phyloP scores from a whole-genome alignment of 2,888 invertebrate genomes.

The Meteorus colon region DNA sequence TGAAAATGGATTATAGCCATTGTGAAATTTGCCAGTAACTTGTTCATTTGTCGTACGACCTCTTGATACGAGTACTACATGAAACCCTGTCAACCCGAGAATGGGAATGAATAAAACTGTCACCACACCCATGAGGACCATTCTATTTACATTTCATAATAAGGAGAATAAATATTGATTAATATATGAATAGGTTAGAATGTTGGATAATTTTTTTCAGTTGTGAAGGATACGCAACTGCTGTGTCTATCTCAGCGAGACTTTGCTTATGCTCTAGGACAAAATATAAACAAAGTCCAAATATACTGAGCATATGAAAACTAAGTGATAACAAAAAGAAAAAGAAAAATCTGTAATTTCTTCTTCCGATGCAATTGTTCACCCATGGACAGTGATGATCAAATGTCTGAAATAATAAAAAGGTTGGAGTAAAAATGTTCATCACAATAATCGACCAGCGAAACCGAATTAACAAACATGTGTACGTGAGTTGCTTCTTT shows the following conservation, averaged over 20 bases:
- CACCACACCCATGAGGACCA: slow-evolving; percentile 93
- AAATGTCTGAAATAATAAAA: slow-evolving; percentile 86
- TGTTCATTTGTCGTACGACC: slow-evolving; percentile 99
- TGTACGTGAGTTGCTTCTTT: too few relatives aligned
- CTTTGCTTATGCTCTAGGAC: slow-evolving; percentile 89
- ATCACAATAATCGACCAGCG: slow-evolving; percentile 2
- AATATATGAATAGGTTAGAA: too few relatives aligned
- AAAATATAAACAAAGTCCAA: slow-evolving; percentile 93
- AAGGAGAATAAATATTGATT: slow-evolving; percentile 55
- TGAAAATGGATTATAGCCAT: slow-evolving; percentile 98
- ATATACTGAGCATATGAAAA: slow-evolving; percentile 98
- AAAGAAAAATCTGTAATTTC: slow-evolving; percentile 99
- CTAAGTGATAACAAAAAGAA: slow-evolving; percentile 97
- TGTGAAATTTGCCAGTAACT: slow-evolving; percentile 99
- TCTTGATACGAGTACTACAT: slow-evolving; percentile 95
- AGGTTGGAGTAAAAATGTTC: slow-evolving; percentile 8
- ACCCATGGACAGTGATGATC: slow-evolving; percentile 99
- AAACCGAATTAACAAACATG: not conserved
- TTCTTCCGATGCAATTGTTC: slow-evolving; percentile 96
- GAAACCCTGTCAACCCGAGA: slow-evolving; percentile 97
- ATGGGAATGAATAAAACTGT: slow-evolving; percentile 95
- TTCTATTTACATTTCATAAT: slow-evolving; percentile 75
- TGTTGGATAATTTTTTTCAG: not conserved
- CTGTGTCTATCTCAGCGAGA: slow-evolving; percentile 86
- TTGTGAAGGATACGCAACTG: slow-evolving; percentile 88